Percentiles rank a stretch among this genome's conserved stretches.
These are phyloP conservation scores for Seriola dumerili DNA, from an alignment of 2,113 vertebrate species.

Conservation along the genomic window DNA sequence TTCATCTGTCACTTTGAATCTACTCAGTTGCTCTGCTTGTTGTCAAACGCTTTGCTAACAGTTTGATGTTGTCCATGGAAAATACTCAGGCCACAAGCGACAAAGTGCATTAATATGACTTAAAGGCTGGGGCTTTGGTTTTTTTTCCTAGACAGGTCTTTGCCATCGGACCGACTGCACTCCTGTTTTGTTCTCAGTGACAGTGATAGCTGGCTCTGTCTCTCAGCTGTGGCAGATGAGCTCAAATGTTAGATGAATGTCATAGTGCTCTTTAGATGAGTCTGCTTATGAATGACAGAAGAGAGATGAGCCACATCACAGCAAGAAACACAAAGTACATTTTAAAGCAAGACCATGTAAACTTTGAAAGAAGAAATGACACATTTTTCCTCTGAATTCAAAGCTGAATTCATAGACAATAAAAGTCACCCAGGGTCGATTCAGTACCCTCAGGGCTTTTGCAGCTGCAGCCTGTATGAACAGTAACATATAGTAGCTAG, in stretches of 20 bases:
- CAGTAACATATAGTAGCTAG: background rate
- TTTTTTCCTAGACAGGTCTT: constrained; percentile 9
- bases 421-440: background rate
- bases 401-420: background rate
- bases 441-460: background rate
- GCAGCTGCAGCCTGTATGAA: background rate
- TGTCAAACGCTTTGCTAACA: constrained; percentile 55
- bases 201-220: background rate
- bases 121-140: constrained; percentile 22
- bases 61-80: constrained; percentile 48
- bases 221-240: constrained; percentile 32
- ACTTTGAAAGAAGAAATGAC: background rate
- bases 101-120: constrained; percentile 17
- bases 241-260: constrained; percentile 40
- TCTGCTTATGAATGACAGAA: background rate
- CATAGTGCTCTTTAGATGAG: constrained; percentile 8
- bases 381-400: background rate
- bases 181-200: background rate
- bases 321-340: background rate
- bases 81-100: constrained; percentile 32
- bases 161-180: background rate
- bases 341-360: background rate
- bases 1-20: constrained; percentile 75
- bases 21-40: constrained; percentile 43
- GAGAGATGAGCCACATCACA: background rate